Percentiles rank a stretch among this genome's conserved stretches.
Conservation (phyloP, 2,888 invertebrate species). For the Trilocha varians region DNA sequence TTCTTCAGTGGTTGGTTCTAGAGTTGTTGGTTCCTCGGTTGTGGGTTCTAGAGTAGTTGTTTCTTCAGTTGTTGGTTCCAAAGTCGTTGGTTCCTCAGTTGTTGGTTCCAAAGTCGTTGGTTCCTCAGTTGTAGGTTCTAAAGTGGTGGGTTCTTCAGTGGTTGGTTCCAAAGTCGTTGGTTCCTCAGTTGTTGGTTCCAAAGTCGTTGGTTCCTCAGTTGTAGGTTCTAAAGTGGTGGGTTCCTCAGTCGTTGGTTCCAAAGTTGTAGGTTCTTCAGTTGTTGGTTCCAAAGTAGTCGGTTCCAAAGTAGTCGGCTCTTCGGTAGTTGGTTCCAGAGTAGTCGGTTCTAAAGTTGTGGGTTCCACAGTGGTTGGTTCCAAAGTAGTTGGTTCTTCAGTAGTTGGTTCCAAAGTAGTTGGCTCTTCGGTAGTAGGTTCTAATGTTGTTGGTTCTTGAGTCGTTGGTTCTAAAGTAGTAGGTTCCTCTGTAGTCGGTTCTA, state of each 20-base stretch:
- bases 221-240: neutral
- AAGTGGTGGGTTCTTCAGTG: neutral
- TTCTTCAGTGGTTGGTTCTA: too few species aligned
- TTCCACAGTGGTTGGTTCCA: neutral
- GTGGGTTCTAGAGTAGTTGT: neutral
- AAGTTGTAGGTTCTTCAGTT: neutral
- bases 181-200: constrained; percentile 3
- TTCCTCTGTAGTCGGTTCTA: constrained; percentile 1
- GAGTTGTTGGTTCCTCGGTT: neutral
- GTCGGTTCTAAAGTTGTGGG: neutral
- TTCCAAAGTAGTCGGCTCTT: constrained; percentile 1
- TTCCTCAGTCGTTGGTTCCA: neutral
- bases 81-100: constrained; percentile 2
- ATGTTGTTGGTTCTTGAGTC: too few species aligned
- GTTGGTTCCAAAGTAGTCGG: constrained; percentile 3
- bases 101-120: neutral
- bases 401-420: neutral
- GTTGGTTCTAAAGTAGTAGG: too few species aligned
- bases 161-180: neutral
- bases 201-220: constrained; percentile 1
- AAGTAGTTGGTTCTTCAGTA: constrained; percentile 1
- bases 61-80: neutral
- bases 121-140: neutral
- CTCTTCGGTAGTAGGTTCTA: too few species aligned
- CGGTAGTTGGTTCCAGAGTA: constrained; percentile 3